Percentiles rank a stretch among this genome's conserved stretches.
These are phyloP conservation scores for Diadegma fenestrale DNA, from an alignment of 2,888 invertebrate species.

Conservation along the genomic window DNA sequence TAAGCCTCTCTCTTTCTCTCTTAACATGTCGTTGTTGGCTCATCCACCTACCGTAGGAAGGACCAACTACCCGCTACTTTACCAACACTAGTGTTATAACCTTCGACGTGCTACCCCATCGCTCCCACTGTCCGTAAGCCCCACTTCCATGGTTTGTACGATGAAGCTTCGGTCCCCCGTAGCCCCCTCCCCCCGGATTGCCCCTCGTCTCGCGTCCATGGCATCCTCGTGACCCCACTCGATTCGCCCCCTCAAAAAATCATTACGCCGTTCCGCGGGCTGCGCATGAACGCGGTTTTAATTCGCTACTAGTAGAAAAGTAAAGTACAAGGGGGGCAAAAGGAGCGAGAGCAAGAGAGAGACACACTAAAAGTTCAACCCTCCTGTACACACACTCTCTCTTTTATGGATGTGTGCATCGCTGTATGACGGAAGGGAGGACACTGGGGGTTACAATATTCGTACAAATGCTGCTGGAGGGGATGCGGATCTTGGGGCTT, in stretches of 20 bases:
- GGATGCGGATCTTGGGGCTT: slow-evolving; percentile 49
- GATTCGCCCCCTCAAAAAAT: slow-evolving; percentile 94
- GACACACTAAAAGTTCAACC: slow-evolving; percentile 47
- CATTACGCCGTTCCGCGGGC: slow-evolving; percentile 91
- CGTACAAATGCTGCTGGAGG: slow-evolving; percentile 67
- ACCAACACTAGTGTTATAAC: slow-evolving; percentile 43
- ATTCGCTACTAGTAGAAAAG: slow-evolving; percentile 74
- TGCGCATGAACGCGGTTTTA: slow-evolving; percentile 89
- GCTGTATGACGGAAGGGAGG: slow-evolving; percentile 49
- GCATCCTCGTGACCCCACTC: slow-evolving; percentile 88
- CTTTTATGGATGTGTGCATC: background rate
- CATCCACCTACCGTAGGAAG: slow-evolving; percentile 70
- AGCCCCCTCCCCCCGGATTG: background rate
- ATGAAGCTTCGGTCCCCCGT: slow-evolving; percentile 42
- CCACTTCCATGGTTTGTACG: slow-evolving; percentile 33
- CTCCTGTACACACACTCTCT: background rate
- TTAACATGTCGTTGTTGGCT: slow-evolving; percentile 56
- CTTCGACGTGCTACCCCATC: slow-evolving; percentile 50
- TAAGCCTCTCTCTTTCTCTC: slow-evolving; percentile 54
- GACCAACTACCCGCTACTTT: slow-evolving; percentile 52
- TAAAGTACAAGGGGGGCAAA: slow-evolving; percentile 71
- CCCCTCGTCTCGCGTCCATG: slow-evolving; percentile 49
- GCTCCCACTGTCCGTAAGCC: slow-evolving; percentile 33
- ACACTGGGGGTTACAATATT: slow-evolving; percentile 59
- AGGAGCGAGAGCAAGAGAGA: slow-evolving; percentile 35